These are phyloP conservation scores for Yponomeuta cagnagella DNA, from an alignment of 2,888 invertebrate species.

Conservation along the genomic window DNA sequence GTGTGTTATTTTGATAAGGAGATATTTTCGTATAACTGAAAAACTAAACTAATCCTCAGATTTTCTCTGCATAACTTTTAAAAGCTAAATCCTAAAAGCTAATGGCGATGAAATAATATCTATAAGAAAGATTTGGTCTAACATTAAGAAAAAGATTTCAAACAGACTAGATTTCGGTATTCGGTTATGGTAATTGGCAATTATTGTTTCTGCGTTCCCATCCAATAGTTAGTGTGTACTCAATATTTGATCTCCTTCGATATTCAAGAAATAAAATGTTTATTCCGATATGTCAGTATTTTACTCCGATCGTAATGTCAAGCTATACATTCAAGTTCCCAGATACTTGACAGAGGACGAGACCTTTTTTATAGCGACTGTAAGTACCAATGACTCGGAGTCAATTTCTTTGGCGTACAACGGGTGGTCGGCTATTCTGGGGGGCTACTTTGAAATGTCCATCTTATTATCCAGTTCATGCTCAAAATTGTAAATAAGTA, in stretches of 20 bases:
- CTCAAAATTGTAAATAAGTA: no score
- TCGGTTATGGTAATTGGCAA: no score
- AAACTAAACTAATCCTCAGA: neutral
- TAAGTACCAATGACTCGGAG: neutral
- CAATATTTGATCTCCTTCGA: no score
- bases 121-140: neutral
- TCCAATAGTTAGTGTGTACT: no score
- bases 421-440: neutral
- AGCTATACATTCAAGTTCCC: slow-evolving; percentile 1
- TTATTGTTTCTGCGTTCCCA: no score
- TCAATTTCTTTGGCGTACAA: slow-evolving; percentile 1
- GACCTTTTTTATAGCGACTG: neutral
- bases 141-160: no score
- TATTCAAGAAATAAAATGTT: no score
- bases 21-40: neutral
- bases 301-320: neutral
- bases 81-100: no score
- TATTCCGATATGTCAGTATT: neutral
- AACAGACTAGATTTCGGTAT: no score
- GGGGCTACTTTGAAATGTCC: neutral
- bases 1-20: neutral
- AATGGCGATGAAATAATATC: neutral
- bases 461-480: no score
- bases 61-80: no score
- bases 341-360: neutral